Conservation (phyloP, 2,888 invertebrate species). For the Scotopteryx bipunctaria region DNA sequence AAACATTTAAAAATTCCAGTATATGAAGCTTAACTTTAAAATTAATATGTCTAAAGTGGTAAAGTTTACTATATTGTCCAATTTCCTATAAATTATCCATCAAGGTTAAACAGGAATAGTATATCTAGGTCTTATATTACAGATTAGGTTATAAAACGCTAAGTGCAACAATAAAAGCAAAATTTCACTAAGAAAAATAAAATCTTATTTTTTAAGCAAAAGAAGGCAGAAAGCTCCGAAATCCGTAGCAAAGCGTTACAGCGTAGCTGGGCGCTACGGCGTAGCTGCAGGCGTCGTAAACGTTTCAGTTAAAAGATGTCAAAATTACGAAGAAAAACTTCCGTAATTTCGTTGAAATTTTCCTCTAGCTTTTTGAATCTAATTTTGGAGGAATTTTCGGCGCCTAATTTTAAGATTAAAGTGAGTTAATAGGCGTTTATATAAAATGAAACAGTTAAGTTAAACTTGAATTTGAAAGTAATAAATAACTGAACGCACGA, state of each 20-base stretch:
- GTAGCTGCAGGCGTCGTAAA: constrained; percentile 30
- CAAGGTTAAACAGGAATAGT: too few relatives aligned
- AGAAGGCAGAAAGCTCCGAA: constrained; percentile 11
- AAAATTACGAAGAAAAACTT: constrained; percentile 36
- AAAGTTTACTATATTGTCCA: too few relatives aligned
- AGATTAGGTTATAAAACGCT: too few relatives aligned
- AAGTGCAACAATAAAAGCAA: too few relatives aligned
- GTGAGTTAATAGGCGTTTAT: constrained; percentile 27
- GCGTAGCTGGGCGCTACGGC: constrained; percentile 16
- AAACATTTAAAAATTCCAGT: too few relatives aligned
- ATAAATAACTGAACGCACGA: too few relatives aligned
- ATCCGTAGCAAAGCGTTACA: constrained; percentile 22
- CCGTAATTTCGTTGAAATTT: constrained; percentile 34
- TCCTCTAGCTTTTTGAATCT: constrained; percentile 25
- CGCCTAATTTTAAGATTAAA: constrained; percentile 23
- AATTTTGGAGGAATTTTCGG: constrained; percentile 20
- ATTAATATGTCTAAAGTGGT: too few relatives aligned
- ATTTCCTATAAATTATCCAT: too few relatives aligned
- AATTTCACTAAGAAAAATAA: neutral
- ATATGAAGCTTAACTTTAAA: too few relatives aligned
- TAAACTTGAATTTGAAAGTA: neutral
- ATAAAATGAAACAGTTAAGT: constrained; percentile 9
- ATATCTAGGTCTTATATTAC: too few relatives aligned
- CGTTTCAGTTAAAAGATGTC: constrained; percentile 35
- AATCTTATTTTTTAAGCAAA: neutral